phyloP scores from a whole-genome alignment of 2,888 invertebrate species.

The Chloromyia formosa region DNA sequence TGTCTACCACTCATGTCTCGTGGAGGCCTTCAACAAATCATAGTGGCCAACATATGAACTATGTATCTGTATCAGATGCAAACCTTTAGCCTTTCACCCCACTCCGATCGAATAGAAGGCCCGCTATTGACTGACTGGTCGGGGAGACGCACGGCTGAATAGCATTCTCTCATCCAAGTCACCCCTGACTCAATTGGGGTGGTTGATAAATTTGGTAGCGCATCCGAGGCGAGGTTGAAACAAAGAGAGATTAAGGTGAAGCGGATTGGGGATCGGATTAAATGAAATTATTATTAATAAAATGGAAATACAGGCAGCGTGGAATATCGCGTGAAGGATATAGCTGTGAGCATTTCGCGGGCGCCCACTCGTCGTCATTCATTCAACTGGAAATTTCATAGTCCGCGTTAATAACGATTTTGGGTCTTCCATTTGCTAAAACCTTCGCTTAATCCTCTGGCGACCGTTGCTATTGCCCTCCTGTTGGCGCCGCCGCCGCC shows the following conservation, averaged over 20 bases:
- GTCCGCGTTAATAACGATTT: slow-evolving; percentile 44
- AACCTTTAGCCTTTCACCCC: no score
- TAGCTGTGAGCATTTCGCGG: not conserved
- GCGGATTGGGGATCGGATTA: slow-evolving; percentile 48
- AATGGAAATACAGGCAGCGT: slow-evolving; percentile 46
- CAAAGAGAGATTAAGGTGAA: slow-evolving; percentile 49
- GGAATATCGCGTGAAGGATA: not conserved
- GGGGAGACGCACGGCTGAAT: no score
- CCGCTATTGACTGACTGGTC: no score
- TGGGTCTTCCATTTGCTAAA: slow-evolving; percentile 43
- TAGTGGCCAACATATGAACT: no score
- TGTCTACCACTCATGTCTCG: no score
- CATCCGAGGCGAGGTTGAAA: slow-evolving; percentile 27
- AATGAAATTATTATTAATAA: slow-evolving; percentile 50
- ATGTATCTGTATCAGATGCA: no score
- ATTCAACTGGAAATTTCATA: slow-evolving; percentile 36
- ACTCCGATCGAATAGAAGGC: no score
- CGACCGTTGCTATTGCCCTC: slow-evolving; percentile 21
- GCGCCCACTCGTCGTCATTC: slow-evolving; percentile 23
- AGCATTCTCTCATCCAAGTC: no score
- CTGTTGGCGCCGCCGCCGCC: slow-evolving; percentile 18
- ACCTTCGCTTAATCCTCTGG: slow-evolving; percentile 48
- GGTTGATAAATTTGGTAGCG: slow-evolving; percentile 28
- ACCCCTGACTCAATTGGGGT: not conserved
- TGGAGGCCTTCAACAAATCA: no score